Evolutionary conservation across 2,113 vertebrate species (phyloP), one percentile per base, ranked within the genome.

Genomic region (Protomyctophum bolini): DNA sequence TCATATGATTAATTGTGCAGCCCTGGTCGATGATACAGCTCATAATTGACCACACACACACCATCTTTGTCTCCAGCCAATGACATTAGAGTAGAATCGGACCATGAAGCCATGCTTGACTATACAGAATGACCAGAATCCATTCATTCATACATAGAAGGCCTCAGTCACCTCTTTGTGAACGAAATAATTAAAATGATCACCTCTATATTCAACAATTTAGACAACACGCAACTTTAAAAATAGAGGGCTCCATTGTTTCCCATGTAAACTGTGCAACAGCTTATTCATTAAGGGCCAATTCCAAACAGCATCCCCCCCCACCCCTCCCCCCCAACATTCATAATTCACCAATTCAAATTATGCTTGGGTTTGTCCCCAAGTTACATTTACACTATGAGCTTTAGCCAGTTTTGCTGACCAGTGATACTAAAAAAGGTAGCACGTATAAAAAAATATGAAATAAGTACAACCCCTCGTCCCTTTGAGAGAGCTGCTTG

Each of bases 251-350:
- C 62, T 77, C 28, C 49, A 74, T 77, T 54, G 33, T 6, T 54
- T 11, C 8, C 8, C n/a, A 57, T 15, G 57, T n/a, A 67, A 76
- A 63, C 82, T 68, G 79, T 76, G 78, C 80, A 70, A 79, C 66
- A 86, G 87, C 87, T 89, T 88, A 88, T 77, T 75, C 52, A 65
- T 73, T 65, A 80, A 86, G 86, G 85, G 89, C 77, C 80, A 86
- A 68, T 72, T 83, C 67, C 63, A 74, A 70, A 70, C 62, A 70
- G 51, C 48, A 56, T 46, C 15, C 21, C 5, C 3, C 33, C 33
- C 33, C 33, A 33, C 33, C 33, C 33, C 33, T 0, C 33, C 33
- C 33, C 33, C 2, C 33, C 3, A 68, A 83, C 65, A 64, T 14
- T 56, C 55, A 79, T 79, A 72, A 58, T 65, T 88, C 14, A 28